phyloP scores from a whole-genome alignment of 1,140 invertebrate species.

The Atta colombica region DNA sequence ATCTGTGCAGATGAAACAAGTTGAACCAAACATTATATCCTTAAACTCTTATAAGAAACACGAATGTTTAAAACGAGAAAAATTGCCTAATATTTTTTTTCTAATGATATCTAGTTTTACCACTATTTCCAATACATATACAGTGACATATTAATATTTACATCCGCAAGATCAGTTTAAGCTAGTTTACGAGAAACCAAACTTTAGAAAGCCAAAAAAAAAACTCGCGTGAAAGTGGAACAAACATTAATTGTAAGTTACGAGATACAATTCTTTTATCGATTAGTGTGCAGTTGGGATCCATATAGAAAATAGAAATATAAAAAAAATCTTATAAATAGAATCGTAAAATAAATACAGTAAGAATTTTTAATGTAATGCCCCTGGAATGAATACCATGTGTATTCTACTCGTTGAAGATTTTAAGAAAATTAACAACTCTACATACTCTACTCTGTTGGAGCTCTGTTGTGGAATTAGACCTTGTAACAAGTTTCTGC shows the following conservation, averaged over 20 bases:
- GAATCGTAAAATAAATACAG: slow-evolving; percentile 10
- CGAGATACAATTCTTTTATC: not conserved
- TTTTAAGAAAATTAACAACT: slow-evolving; percentile 19
- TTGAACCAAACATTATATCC: not conserved
- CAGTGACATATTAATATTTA: not conserved
- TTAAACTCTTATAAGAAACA: not conserved
- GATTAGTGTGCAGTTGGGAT: not conserved
- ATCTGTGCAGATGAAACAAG: not conserved
- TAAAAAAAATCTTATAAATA: not conserved
- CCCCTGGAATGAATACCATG: not conserved
- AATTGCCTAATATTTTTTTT: not conserved
- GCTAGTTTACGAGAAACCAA: not conserved
- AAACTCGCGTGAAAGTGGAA: slow-evolving; percentile 1
- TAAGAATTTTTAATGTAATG: not conserved
- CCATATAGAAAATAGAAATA: not conserved
- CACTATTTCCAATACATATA: not conserved
- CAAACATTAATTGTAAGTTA: not conserved
- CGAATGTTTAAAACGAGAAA: not conserved
- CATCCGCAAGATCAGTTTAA: not conserved
- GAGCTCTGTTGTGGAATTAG: not conserved
- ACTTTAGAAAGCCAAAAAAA: not conserved
- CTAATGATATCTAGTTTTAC: not conserved
- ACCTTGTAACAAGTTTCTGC: slow-evolving; percentile 17
- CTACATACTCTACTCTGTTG: not conserved
- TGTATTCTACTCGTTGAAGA: not conserved